A percentile compares a stretch with the other conserved stretches of the same genome.
These are phyloP conservation scores for Amblyopsis hoosieri DNA, from an alignment of 2,797 vertebrate species.

Conservation along the genomic window DNA sequence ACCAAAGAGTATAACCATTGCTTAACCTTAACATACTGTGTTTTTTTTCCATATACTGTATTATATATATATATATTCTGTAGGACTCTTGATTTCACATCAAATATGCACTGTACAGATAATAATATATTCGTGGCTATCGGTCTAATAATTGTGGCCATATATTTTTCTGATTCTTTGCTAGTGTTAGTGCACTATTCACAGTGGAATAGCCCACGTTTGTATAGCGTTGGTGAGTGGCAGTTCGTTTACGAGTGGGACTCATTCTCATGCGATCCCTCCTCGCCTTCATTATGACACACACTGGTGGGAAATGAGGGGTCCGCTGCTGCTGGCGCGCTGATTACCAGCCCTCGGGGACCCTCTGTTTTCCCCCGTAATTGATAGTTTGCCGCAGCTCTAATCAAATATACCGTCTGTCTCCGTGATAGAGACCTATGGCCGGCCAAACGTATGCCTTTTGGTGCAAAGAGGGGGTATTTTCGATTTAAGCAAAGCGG, in stretches of 20 bases:
- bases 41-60: background rate
- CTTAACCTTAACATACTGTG: too few relatives aligned
- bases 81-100: background rate
- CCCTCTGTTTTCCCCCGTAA: slow-evolving; percentile 49
- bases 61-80: background rate
- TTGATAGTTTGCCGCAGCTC: slow-evolving; percentile 44
- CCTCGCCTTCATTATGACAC: slow-evolving; percentile 39
- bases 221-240: background rate
- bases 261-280: slow-evolving; percentile 38
- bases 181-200: background rate
- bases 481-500: slow-evolving; percentile 20
- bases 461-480: slow-evolving; percentile 24
- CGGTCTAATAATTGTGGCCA: background rate
- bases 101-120: background rate
- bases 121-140: too few relatives aligned
- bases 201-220: background rate
- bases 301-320: slow-evolving; percentile 40
- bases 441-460: slow-evolving; percentile 9
- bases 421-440: slow-evolving; percentile 20
- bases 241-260: slow-evolving; percentile 9
- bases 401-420: slow-evolving; percentile 48
- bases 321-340: slow-evolving; percentile 36
- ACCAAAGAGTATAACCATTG: too few relatives aligned
- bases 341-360: slow-evolving; percentile 62
- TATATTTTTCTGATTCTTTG: background rate